Base-by-base conservation (phyloP, 2,113 vertebrate genomes). In the Indri indri region DNA sequence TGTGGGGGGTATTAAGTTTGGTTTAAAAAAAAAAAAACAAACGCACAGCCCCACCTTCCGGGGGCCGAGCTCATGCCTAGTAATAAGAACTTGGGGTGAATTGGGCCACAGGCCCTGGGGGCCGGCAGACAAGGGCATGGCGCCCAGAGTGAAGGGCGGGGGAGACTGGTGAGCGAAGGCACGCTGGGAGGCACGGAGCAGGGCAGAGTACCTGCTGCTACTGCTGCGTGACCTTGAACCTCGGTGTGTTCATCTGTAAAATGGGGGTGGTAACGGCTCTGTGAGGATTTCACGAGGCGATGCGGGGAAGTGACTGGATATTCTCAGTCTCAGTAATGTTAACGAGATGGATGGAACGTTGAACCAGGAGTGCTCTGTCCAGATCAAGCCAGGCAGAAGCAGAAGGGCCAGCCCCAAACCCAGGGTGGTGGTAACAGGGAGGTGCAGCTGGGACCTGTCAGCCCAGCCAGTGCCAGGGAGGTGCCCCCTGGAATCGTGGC, bases 181-280 rank as follows among this genome's bases (percentile, higher is more conserved):
- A n/a, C 5, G 1, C 40, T 5, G 40, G 42, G 71, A 37, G 27
- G n/a, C 77, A 30, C 50, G 32, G 68, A 50, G 37, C 66, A 45
- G 50, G 17, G 40, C 40, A 27, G 7, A 8, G 73, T 25, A 0
- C 14, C 0, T 27, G 3, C 0, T 25, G 6, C 27, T 11, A 14
- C 17, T 77, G 54, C 45, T 13, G 0, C 6, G 42, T 61, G 92
- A 87, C 82, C 66, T 84, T 68, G n/a, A 74, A 17, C 83, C 74
- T 65, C 16, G 6, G 47, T 27, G 57, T 88, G 11, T 30, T 47
- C 47, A 10, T 70, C 63, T 92, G 50, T 74, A 42, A 93, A 66
- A 80, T 8, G 23, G 70, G 54, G 2, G 14, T 6, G n/a, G 59
- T n/a, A 54, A 1, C 27, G 45, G 30, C 34, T 61, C 85, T 95